A percentile compares a stretch with the other conserved stretches of the same genome.
Evolutionary conservation across 2,113 vertebrate species (phyloP).

Genomic region (Solea senegalensis): DNA sequence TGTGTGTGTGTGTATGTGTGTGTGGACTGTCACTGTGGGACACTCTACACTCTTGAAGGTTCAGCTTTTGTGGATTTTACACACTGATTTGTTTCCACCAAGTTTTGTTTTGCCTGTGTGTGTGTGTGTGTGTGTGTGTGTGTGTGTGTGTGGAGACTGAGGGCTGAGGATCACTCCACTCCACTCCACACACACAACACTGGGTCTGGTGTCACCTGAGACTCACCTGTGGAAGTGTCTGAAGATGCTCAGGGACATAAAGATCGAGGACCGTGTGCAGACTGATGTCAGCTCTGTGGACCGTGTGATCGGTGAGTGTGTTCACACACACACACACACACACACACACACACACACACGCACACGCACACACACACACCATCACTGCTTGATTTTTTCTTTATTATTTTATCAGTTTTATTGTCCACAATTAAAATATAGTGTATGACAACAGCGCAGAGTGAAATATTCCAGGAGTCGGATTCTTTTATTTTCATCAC

Average conservation of each 20-base stretch:
- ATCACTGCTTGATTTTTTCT: no score
- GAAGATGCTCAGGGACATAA: slow-evolving; percentile 86
- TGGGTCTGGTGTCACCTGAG: neutral
- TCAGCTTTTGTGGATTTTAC: neutral
- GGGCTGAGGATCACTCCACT: neutral
- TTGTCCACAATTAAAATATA: no score
- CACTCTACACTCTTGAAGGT: neutral
- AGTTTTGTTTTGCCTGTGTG: neutral
- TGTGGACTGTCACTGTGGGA: neutral
- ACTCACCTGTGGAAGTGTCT: slow-evolving; percentile 41
- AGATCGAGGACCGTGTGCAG: slow-evolving; percentile 71
- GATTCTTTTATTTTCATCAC: no score
- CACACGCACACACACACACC: no score
- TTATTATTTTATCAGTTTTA: no score
- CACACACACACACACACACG: no score
- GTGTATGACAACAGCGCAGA: no score
- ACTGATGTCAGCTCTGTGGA: slow-evolving; percentile 82
- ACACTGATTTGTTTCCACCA: neutral
- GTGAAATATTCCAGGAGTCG: no score
- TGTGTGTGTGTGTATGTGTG: no score
- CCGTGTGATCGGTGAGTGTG: slow-evolving; percentile 84
- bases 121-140: neutral
- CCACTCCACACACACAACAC: neutral
- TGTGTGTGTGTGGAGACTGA: neutral
- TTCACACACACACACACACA: neutral